Evolutionary conservation across 2,888 invertebrate genomes (phyloP), one percentile per base, ranked within the genome.

Genomic region (Octonoba sinensis): DNA sequence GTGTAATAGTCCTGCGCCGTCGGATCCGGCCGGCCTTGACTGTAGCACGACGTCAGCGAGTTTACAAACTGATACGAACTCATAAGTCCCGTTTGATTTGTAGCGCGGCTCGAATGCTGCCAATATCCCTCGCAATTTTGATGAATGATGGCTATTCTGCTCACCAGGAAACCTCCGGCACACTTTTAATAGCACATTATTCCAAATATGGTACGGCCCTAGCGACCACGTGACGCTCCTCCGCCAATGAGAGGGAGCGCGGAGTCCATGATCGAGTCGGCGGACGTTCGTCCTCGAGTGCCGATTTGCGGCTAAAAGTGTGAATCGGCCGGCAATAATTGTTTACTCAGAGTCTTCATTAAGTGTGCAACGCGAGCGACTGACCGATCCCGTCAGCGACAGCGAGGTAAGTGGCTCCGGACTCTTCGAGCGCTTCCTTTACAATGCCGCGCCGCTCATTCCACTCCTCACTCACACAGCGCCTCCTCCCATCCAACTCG

Each of bases 31-130:
- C 84, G 90, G 90, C 83, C 87, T 91, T 90, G 87, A 85, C 88
- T 89, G 90, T 96, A 96, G 91, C 96, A 96, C 87, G 95, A 94
- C 85, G 96, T 95, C 87, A 96, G 91, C 86, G 96, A 95, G 91
- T 96, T 96, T 87, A 96, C 96, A 89, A 96, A 96, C 91, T 96
- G 96, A 91, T 96, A 96, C 90, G 96, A 96, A 91, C 96, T 96
- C 96, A 96, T 96, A 82, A 70, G 84, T 79, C 67, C 83, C 84
- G 84, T 85, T 85, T 87, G 86, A 86, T 86, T 87, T 87, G 87
- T 84, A 82, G 84, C 82, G 74, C 85, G 82, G 81, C 84, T 85
- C 84, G 85, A 85, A 86, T 86, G 84, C 82, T 86, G 84, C 85
- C 86, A 85, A 84, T 86, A 85, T 85, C 85, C 85, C 85, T 86